A percentile compares a stretch with the other conserved stretches of the same genome.
phyloP scores from a whole-genome alignment of 2,113 vertebrate genomes.

The Nyctereutes procyonoides region DNA sequence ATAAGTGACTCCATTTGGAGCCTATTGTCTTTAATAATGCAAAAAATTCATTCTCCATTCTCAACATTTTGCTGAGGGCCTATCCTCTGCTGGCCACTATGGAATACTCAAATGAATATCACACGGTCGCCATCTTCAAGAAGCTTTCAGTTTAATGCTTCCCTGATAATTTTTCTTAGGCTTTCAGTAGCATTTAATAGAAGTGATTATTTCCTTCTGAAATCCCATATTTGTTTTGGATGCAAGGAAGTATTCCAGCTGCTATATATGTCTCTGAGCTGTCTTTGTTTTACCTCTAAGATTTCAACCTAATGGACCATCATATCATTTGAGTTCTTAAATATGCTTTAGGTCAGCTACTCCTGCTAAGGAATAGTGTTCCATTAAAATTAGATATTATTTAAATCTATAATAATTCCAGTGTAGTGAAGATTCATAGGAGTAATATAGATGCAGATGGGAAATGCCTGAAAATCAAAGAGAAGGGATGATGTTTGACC shows the following conservation, averaged over 20 bases:
- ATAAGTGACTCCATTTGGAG: neutral
- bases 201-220: neutral
- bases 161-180: neutral
- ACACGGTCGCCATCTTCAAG: neutral
- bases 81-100: neutral
- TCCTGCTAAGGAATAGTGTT: neutral
- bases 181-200: neutral
- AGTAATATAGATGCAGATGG: neutral
- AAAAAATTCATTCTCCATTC: neutral
- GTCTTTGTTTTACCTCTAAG: slow-evolving; percentile 36
- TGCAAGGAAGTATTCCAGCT: neutral
- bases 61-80: neutral
- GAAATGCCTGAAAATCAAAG: neutral
- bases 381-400: slow-evolving; percentile 14
- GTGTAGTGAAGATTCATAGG: neutral
- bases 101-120: neutral
- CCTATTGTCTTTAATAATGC: neutral
- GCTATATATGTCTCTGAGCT: neutral
- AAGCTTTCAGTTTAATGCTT: neutral
- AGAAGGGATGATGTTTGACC: neutral
- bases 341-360: neutral
- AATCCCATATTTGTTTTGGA: neutral
- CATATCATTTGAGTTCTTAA: neutral
- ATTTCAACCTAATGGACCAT: neutral
- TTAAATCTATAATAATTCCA: neutral